A percentile compares a stretch with the other conserved stretches of the same genome.
These are phyloP conservation scores for Tenthredo mesomela DNA, from an alignment of 2,888 invertebrate species.

Conservation along the genomic window DNA sequence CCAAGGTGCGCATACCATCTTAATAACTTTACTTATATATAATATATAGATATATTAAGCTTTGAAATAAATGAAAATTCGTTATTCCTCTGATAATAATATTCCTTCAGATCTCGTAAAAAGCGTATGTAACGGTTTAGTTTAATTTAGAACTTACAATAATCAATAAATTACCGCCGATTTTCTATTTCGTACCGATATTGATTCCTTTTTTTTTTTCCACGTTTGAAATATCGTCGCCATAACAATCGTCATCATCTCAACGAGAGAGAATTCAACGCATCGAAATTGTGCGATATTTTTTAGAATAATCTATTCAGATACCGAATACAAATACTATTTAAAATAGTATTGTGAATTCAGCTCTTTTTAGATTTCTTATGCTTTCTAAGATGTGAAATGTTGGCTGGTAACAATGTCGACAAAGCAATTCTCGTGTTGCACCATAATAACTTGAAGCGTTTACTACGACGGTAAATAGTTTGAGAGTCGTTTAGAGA, in stretches of 20 bases:
- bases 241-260: not conserved
- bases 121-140: slow-evolving; percentile 22
- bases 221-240: not conserved
- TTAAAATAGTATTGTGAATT: slow-evolving; percentile 59
- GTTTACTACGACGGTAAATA: slow-evolving; percentile 72
- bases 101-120: slow-evolving; percentile 41
- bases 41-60: slow-evolving; percentile 60
- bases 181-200: slow-evolving; percentile 18
- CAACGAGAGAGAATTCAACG: not conserved
- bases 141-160: slow-evolving; percentile 35
- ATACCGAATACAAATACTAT: not conserved
- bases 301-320: not conserved
- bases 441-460: slow-evolving; percentile 71
- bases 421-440: slow-evolving; percentile 71
- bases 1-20: slow-evolving; percentile 43
- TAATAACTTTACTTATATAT: slow-evolving; percentile 54
- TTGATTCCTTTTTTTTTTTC: not conserved
- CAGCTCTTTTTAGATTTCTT: slow-evolving; percentile 71
- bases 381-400: slow-evolving; percentile 69
- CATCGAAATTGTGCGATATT: not conserved
- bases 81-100: not conserved
- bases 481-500: slow-evolving; percentile 56
- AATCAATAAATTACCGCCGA: slow-evolving; percentile 11
- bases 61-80: slow-evolving; percentile 27
- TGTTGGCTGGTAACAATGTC: slow-evolving; percentile 69